Evolutionary conservation across 2,113 vertebrate species (phyloP).

Genomic region (Prietella phreatophila): DNA sequence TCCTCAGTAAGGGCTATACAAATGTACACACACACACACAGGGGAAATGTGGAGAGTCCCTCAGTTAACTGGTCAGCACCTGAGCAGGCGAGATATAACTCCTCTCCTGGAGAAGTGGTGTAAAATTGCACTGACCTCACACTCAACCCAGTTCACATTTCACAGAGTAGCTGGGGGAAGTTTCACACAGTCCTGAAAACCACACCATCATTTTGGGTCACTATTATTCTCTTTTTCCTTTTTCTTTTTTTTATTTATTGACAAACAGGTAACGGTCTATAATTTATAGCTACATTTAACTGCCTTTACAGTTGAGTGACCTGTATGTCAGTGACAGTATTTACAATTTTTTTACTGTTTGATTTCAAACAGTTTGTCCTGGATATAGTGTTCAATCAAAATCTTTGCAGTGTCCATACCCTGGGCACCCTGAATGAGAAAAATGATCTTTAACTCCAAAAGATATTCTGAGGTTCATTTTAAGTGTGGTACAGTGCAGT

Average conservation of each 20-base stretch:
- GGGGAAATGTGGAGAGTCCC: conserved; percentile 50
- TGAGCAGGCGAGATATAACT: conserved; percentile 61
- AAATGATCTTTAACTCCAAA: neutral
- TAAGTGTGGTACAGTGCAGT: neutral
- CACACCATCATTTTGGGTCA: neutral
- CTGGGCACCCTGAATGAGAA: neutral
- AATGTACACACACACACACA: neutral
- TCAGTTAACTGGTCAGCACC: conserved; percentile 69
- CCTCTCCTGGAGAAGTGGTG: conserved; percentile 65
- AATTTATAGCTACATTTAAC: conserved; percentile 9
- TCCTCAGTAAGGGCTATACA: neutral
- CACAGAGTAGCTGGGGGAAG: neutral
- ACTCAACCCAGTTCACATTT: conserved; percentile 66
- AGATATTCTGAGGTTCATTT: neutral
- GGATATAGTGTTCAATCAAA: neutral
- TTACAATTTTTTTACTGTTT: neutral
- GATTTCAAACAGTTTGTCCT: neutral
- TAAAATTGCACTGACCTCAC: conserved; percentile 77
- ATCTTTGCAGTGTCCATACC: neutral
- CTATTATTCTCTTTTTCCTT: neutral
- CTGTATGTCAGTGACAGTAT: neutral
- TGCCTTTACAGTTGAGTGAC: neutral
- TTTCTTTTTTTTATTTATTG: neutral
- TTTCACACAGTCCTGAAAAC: neutral
- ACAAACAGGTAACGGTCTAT: neutral